Evolutionary conservation across 2,113 vertebrate genomes (phyloP).

Genomic region (Pedionomus torquatus): DNA sequence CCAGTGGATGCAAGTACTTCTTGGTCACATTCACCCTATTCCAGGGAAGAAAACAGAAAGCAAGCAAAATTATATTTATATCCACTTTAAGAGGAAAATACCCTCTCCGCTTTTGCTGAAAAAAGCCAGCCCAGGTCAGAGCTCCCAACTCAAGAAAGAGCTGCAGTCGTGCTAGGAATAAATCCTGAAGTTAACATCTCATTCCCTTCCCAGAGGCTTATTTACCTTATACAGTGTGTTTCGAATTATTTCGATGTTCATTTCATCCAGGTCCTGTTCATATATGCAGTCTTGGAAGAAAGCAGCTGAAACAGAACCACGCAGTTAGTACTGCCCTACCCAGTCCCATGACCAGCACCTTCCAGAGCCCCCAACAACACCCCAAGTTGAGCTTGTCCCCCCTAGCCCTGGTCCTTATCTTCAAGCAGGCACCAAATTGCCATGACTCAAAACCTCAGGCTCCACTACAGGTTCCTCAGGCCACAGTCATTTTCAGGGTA

Average conservation of each 20-base stretch:
- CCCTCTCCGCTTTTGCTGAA: background rate
- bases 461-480: background rate
- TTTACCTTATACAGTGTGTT: constrained; percentile 97
- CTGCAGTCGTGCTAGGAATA: background rate
- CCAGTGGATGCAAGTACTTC: background rate
- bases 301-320: constrained; percentile 81
- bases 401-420: background rate
- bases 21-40: background rate
- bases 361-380: background rate
- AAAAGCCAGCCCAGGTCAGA: background rate
- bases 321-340: background rate
- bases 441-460: constrained; percentile 28
- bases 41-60: background rate
- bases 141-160: background rate
- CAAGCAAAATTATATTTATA: background rate
- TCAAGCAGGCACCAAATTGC: constrained; percentile 2
- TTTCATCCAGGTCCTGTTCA: constrained; percentile 97
- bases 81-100: background rate
- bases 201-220: background rate
- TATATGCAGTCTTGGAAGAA: constrained; percentile 99
- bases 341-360: background rate
- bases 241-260: constrained; percentile 99
- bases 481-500: background rate
- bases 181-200: background rate
- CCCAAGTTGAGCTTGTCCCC: background rate